These are phyloP conservation scores for Melipona beecheii DNA, from an alignment of 2,888 invertebrate genomes.

Conservation along the genomic window DNA sequence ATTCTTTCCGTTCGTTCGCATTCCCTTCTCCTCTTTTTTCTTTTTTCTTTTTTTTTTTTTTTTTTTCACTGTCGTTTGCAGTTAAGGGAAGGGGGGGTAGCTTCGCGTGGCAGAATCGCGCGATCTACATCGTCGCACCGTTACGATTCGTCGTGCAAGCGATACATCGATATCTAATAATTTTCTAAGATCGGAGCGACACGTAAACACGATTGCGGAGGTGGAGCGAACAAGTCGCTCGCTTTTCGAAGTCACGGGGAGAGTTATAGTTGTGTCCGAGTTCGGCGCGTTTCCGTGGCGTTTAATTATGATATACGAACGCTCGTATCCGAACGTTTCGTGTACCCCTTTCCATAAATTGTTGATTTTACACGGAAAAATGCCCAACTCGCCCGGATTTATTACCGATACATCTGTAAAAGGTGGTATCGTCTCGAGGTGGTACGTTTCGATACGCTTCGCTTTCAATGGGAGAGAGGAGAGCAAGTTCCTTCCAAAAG, in stretches of 20 bases:
- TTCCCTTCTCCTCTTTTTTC: not conserved
- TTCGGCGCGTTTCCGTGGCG: slow-evolving; percentile 74
- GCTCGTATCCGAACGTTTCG: slow-evolving; percentile 46
- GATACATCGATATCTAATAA: slow-evolving; percentile 46
- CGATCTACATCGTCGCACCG: slow-evolving; percentile 8
- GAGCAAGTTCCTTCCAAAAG: not conserved
- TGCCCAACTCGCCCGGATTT: slow-evolving; percentile 43
- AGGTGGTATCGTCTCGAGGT: not conserved
- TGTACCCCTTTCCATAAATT: slow-evolving; percentile 62
- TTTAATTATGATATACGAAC: slow-evolving; percentile 81
- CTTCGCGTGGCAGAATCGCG: not conserved
- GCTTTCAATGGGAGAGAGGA: not conserved
- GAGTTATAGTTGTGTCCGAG: slow-evolving; percentile 64
- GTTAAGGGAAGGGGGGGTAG: too few relatives aligned
- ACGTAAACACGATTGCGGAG: slow-evolving; percentile 68
- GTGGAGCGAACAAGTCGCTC: slow-evolving; percentile 67
- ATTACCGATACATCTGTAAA: slow-evolving; percentile 20
- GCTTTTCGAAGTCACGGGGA: slow-evolving; percentile 63
- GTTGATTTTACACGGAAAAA: slow-evolving; percentile 44
- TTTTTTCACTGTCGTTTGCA: not conserved
- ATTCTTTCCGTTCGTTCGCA: not conserved
- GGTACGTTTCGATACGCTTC: not conserved
- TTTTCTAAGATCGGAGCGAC: slow-evolving; percentile 59
- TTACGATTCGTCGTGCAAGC: slow-evolving; percentile 28
- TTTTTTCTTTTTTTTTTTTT: too few relatives aligned